Conservation (phyloP, 2,888 invertebrate species). For the Hanleya hanleyi region DNA sequence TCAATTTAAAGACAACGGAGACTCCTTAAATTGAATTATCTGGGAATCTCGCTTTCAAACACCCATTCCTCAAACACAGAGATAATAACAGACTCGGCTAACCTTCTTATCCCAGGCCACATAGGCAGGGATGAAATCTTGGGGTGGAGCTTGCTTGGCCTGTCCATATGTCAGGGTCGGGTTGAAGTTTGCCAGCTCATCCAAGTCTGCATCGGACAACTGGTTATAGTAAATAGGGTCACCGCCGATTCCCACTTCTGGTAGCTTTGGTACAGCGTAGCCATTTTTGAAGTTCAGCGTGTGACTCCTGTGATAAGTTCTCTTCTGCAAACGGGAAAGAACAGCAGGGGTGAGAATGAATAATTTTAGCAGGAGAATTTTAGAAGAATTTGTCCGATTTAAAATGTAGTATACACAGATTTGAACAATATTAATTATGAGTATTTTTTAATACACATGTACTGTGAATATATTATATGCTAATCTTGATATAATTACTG, state of each 20-base stretch:
- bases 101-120: constrained; percentile 74
- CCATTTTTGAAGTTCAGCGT: constrained; percentile 72
- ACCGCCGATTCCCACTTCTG: constrained; percentile 70
- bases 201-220: constrained; percentile 70
- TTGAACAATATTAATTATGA: too few species aligned
- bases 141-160: constrained; percentile 72
- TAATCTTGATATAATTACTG: too few species aligned
- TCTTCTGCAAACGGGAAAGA: constrained; percentile 70
- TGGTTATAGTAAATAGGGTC: constrained; percentile 67
- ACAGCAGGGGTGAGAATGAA: too few species aligned
- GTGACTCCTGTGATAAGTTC: constrained; percentile 71
- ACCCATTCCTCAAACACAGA: neutral
- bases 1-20: too few species aligned
- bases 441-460: too few species aligned
- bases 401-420: too few species aligned
- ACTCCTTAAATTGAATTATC: too few species aligned
- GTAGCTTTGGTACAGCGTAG: constrained; percentile 63
- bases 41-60: too few species aligned
- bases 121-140: constrained; percentile 73
- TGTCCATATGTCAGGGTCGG: constrained; percentile 74
- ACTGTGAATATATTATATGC: too few species aligned
- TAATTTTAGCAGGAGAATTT: too few species aligned
- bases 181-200: constrained; percentile 72
- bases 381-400: too few species aligned
- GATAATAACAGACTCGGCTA: neutral